A percentile compares a stretch with the other conserved stretches of the same genome.
phyloP scores from a whole-genome alignment of 2,113 vertebrate genomes.

The Pomatostomus ruficeps region DNA sequence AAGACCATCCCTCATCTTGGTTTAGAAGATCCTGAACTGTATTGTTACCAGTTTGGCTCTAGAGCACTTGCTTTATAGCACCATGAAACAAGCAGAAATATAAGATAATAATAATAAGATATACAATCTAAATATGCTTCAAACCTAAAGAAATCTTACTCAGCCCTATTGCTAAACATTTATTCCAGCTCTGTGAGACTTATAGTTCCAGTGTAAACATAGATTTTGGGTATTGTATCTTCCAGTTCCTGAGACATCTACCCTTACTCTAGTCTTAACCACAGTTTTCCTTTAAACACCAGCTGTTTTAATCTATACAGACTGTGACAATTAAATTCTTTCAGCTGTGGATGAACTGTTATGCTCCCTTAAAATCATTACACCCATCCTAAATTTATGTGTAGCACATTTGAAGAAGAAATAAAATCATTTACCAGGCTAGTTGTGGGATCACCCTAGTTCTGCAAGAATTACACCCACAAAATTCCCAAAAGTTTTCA shows the following conservation, averaged over 20 bases:
- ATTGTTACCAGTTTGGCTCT: neutral
- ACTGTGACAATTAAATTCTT: neutral
- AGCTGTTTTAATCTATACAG: neutral
- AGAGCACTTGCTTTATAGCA: neutral
- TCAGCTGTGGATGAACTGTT: neutral
- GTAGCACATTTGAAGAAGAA: neutral
- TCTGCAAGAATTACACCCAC: neutral
- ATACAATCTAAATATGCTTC: neutral
- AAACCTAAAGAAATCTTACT: neutral
- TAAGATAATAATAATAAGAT: too few species aligned
- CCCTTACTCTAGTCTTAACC: neutral
- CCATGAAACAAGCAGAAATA: neutral
- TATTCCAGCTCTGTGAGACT: neutral
- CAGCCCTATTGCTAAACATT: neutral
- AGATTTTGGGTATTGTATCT: neutral
- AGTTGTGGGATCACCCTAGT: neutral
- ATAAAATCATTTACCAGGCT: neutral
- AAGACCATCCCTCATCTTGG: neutral
- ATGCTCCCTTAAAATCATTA: neutral
- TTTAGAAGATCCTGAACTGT: neutral
- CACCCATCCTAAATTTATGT: neutral
- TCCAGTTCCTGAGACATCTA: neutral
- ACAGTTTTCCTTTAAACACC: neutral
- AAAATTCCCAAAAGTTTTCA: neutral
- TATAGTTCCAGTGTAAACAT: neutral